Evolutionary conservation across 2,113 vertebrate species (phyloP).

Genomic region (Zeus faber): DNA sequence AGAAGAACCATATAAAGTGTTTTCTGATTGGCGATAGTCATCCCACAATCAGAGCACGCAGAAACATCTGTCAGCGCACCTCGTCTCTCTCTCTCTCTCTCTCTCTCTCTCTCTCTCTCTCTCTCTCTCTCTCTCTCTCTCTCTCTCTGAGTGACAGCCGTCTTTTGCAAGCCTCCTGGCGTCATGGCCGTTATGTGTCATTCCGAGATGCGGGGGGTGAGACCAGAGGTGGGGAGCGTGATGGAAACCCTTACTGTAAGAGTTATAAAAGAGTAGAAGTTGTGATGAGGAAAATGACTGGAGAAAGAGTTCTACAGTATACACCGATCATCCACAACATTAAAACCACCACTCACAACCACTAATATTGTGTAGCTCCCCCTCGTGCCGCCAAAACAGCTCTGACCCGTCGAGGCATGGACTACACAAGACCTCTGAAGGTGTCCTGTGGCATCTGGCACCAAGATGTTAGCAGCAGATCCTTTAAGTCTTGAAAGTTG

Average conservation of each 20-base stretch:
- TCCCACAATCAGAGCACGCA: conserved; percentile 22
- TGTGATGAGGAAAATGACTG: conserved; percentile 1
- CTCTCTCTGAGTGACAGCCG: conserved; percentile 38
- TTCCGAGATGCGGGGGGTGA: conserved; percentile 37
- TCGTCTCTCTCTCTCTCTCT: conserved; percentile 8
- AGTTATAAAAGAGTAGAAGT: conserved; percentile 5
- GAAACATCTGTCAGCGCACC: conserved; percentile 18
- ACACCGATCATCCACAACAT: no score
- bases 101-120: conserved; percentile 1
- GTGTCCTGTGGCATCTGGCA: no score
- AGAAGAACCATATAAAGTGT: conserved; percentile 21
- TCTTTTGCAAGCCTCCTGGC: conserved; percentile 28
- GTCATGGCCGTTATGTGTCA: conserved; percentile 50
- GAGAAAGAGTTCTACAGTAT: no score
- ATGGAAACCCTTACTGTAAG: no score
- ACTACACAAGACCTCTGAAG: no score
- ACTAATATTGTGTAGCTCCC: no score
- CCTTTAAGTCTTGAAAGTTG: no score
- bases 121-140: conserved; percentile 7
- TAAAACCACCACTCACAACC: no score
- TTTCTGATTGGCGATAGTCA: conserved; percentile 7
- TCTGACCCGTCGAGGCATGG: no score
- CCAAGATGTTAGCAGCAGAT: no score
- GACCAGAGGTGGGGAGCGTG: no score
- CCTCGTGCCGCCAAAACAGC: no score